phyloP scores from a whole-genome alignment of 2,113 vertebrate species.

The Myocastor coypus region DNA sequence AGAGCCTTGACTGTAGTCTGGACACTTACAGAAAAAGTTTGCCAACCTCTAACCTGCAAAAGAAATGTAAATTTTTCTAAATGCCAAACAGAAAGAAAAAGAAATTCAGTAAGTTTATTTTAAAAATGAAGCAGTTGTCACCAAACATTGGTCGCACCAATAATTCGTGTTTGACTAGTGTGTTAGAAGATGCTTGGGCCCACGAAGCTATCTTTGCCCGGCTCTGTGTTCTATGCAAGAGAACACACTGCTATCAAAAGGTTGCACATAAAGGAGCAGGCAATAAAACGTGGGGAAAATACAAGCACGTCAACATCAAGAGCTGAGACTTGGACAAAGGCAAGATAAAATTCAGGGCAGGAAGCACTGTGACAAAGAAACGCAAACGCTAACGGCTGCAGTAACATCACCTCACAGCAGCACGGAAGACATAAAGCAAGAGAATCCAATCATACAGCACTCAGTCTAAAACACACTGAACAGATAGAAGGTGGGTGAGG shows the following conservation, averaged over 20 bases:
- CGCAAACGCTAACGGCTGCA: not conserved
- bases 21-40: not conserved
- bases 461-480: not conserved
- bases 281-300: not conserved
- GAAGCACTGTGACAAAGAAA: not conserved
- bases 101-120: not conserved
- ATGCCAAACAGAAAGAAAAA: not conserved
- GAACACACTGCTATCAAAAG: not conserved
- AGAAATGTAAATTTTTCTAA: slow-evolving; percentile 14
- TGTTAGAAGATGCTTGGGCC: not conserved
- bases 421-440: not conserved
- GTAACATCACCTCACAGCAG: not conserved
- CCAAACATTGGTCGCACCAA: not conserved
- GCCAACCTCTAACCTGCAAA: not conserved
- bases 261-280: not conserved
- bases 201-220: not conserved
- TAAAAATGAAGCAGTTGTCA: not conserved
- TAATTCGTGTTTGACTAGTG: not conserved
- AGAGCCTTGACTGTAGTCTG: not conserved
- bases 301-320: not conserved
- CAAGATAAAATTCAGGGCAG: not conserved
- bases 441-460: not conserved
- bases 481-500: not conserved
- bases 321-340: not conserved
- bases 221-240: not conserved